Percentiles rank a stretch among this genome's conserved stretches.
Conservation (phyloP, 2,113 vertebrate genomes). For the Rhipidura dahli region DNA sequence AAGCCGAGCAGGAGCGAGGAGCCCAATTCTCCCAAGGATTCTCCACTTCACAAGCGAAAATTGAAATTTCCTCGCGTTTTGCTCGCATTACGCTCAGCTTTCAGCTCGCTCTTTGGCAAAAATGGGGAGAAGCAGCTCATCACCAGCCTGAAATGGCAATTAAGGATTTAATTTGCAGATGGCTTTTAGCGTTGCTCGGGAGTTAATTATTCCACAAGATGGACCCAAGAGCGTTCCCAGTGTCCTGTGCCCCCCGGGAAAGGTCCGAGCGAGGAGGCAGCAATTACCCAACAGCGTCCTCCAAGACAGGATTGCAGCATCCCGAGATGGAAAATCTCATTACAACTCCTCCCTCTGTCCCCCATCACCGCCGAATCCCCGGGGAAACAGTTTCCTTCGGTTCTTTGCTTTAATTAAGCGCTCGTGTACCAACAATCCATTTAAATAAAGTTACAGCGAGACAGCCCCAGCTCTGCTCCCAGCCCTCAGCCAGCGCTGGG, state of each 20-base stretch:
- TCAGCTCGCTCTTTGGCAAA: background rate
- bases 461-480: background rate
- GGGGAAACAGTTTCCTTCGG: fast-evolving
- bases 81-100: fast-evolving
- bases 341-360: background rate
- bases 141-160: background rate
- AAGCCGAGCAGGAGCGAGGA: background rate
- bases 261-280: background rate
- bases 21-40: background rate
- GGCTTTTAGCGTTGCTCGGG: background rate
- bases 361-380: background rate
- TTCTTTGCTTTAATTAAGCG: background rate
- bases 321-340: background rate
- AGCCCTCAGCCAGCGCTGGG: fast-evolving
- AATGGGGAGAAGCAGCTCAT: background rate
- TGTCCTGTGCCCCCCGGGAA: background rate
- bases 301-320: background rate
- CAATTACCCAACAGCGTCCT: fast-evolving
- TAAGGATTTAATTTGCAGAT: background rate
- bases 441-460: background rate
- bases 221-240: background rate
- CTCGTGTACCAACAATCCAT: fast-evolving
- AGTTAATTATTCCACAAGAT: background rate
- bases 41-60: fast-evolving
- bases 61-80: fast-evolving